Conservation (phyloP, 2,797 vertebrate species). For the Urosaurus nigricauda region DNA sequence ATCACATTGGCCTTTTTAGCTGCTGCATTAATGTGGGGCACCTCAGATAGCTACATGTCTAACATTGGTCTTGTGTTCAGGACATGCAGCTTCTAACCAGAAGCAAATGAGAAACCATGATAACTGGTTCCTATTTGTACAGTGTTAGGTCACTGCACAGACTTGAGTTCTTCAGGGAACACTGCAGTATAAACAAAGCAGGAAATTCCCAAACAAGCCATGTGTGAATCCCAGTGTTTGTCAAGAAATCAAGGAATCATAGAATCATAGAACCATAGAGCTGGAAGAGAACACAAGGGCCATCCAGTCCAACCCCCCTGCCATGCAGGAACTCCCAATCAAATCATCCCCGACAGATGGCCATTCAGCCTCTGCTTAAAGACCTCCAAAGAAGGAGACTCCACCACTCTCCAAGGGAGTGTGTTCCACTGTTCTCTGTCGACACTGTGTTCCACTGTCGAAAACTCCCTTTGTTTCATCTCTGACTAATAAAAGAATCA, state of each 20-base stretch:
- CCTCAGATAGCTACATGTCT: not conserved
- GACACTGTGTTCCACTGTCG: too few species aligned
- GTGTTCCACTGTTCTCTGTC: too few species aligned
- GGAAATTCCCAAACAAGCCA: constrained; percentile 18
- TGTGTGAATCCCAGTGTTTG: constrained; percentile 25
- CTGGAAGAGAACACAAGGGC: too few species aligned
- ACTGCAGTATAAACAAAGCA: constrained; percentile 4
- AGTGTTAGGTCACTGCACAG: not conserved
- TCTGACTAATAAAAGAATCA: constrained; percentile 11
- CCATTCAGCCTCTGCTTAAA: too few species aligned
- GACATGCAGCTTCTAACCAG: not conserved
- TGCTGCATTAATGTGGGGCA: too few species aligned
- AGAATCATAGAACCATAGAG: too few species aligned
- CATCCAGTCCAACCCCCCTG: too few species aligned
- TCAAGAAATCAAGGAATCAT: constrained; percentile 15
- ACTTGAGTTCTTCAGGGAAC: constrained; percentile 2
- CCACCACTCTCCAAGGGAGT: too few species aligned
- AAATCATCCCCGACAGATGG: too few species aligned
- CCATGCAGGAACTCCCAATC: too few species aligned
- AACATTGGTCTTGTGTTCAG: not conserved
- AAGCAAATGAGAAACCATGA: not conserved
- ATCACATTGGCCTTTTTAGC: too few species aligned
- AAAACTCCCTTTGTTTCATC: constrained; percentile 9
- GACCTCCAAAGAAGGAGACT: too few species aligned
- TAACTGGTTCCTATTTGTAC: not conserved